Conservation (phyloP, 2,888 invertebrate species). For the Hymenopus coronatus region DNA sequence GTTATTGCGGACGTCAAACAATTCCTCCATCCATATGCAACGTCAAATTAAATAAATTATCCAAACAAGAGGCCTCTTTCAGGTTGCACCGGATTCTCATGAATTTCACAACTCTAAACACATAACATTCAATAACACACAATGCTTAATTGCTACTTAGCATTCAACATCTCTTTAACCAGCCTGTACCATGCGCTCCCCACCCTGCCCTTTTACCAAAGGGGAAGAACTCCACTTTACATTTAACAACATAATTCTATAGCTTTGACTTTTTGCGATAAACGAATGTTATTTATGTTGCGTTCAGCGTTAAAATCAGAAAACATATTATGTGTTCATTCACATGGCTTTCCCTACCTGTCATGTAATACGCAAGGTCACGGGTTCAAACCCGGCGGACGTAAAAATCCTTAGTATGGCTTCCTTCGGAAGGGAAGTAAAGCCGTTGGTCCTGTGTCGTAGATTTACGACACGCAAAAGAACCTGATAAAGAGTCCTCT, state of each 20-base stretch:
- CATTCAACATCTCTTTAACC: neutral
- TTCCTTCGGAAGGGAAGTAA: no score
- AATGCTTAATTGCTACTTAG: neutral
- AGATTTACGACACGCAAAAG: no score
- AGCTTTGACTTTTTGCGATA: no score
- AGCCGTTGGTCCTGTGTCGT: no score
- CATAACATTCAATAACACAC: neutral
- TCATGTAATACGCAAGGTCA: no score
- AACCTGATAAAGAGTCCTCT: no score
- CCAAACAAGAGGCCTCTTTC: neutral
- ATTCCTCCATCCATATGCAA: neutral
- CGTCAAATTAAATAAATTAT: neutral
- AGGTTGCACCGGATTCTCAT: neutral
- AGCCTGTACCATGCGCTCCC: neutral
- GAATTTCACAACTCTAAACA: neutral
- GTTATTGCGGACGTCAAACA: neutral
- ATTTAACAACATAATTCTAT: neutral
- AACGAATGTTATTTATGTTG: no score
- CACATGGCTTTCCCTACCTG: no score
- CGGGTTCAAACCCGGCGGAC: no score
- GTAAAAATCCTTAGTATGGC: no score
- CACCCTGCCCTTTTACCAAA: neutral
- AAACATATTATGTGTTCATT: no score
- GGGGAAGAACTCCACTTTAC: neutral
- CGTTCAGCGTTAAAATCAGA: no score